Percentiles rank a stretch among this genome's conserved stretches.
phyloP scores from a whole-genome alignment of 1,140 invertebrate genomes.

The Bactericera cockerelli region DNA sequence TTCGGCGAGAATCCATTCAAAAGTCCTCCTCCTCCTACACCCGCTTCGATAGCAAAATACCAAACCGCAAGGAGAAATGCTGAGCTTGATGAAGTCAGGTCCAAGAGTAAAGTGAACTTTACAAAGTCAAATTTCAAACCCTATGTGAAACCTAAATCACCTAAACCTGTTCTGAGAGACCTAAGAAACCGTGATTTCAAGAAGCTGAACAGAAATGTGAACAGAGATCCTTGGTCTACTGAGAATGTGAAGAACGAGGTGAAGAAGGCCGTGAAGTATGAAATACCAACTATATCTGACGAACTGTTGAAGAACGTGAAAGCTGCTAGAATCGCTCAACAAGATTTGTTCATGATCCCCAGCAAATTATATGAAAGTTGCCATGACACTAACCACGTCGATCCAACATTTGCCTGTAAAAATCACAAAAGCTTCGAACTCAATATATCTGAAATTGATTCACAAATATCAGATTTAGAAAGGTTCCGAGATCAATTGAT shows the following conservation, averaged over 20 bases:
- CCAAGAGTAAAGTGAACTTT: background rate
- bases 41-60: background rate
- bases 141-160: background rate
- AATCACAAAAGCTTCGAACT: conserved; percentile 2
- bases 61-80: background rate
- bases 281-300: background rate
- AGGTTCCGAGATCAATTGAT: background rate
- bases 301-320: background rate
- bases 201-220: background rate
- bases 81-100: background rate
- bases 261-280: background rate
- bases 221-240: background rate
- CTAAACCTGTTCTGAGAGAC: background rate
- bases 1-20: conserved; percentile 1
- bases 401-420: background rate
- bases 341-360: no score
- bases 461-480: conserved; percentile 6
- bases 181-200: conserved; percentile 4
- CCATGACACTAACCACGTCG: no score
- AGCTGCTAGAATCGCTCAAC: background rate
- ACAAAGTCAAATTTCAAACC: conserved; percentile 2
- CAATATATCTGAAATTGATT: conserved; percentile 3
- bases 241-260: background rate
- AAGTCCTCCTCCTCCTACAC: background rate
- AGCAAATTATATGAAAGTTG: no score